Evolutionary conservation across 2,888 invertebrate genomes (phyloP).

Genomic region (Napeogenes sylphis): DNA sequence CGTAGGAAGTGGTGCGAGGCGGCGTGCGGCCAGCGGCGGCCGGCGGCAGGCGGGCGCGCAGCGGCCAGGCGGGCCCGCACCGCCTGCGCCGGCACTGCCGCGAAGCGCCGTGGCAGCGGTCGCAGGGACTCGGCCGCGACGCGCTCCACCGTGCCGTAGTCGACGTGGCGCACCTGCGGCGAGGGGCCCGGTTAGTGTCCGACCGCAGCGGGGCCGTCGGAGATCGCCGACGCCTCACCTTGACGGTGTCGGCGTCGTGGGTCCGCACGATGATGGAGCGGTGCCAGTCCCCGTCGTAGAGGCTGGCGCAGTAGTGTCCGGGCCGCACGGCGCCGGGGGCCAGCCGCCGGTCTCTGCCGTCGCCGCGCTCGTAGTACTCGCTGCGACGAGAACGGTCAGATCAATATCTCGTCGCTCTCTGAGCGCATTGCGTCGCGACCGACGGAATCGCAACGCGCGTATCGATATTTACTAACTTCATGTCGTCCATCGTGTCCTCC

Average conservation of each 20-base stretch:
- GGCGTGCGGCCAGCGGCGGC: constrained; percentile 66
- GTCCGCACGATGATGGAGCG: constrained; percentile 67
- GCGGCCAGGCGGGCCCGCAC: constrained; percentile 70
- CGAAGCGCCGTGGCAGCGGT: constrained; percentile 61
- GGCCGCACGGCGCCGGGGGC: constrained; percentile 55
- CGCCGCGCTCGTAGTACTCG: constrained; percentile 49
- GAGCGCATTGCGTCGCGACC: background rate
- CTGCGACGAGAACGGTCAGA: constrained; percentile 35
- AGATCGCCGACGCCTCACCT: constrained; percentile 41
- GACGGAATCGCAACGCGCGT: constrained; percentile 30
- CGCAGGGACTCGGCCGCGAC: constrained; percentile 43
- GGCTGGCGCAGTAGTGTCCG: constrained; percentile 69
- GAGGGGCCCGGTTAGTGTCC: background rate
- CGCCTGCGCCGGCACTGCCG: constrained; percentile 69
- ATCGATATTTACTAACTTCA: constrained; percentile 49
- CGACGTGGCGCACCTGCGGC: constrained; percentile 74
- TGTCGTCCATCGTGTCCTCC: constrained; percentile 70
- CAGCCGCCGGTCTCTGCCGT: constrained; percentile 47
- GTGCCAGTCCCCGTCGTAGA: constrained; percentile 72
- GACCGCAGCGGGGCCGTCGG: background rate
- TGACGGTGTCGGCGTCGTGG: constrained; percentile 61
- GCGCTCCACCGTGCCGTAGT: constrained; percentile 76
- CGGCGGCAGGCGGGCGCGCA: constrained; percentile 57
- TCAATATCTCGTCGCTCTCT: background rate
- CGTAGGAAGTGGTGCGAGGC: constrained; percentile 58